Percentiles rank a stretch among this genome's conserved stretches.
Conservation (phyloP, 2,888 invertebrate genomes). For the Mylabris sibirica region DNA sequence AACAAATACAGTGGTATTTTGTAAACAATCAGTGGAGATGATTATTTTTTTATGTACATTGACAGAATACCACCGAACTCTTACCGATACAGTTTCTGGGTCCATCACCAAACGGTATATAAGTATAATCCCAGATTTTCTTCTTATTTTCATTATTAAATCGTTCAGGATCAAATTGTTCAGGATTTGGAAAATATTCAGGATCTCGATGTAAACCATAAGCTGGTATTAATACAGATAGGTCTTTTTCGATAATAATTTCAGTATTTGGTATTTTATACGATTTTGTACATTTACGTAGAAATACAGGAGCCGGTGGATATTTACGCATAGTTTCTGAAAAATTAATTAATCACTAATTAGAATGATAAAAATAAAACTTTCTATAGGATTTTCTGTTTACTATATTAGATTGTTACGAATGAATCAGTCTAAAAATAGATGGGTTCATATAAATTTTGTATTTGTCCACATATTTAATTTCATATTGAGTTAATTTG, state of each 20-base stretch:
- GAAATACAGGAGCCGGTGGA: slow-evolving; percentile 65
- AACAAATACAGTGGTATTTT: too few relatives aligned
- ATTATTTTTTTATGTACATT: too few relatives aligned
- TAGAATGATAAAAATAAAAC: neutral
- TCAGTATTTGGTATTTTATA: slow-evolving; percentile 64
- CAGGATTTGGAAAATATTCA: slow-evolving; percentile 66
- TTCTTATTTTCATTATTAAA: slow-evolving; percentile 63
- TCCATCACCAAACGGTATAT: slow-evolving; percentile 67
- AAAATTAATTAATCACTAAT: slow-evolving; percentile 34
- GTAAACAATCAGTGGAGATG: too few relatives aligned
- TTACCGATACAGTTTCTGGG: slow-evolving; percentile 67
- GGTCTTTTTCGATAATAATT: slow-evolving; percentile 63
- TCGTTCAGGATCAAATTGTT: slow-evolving; percentile 66
- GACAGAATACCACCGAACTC: too few relatives aligned
- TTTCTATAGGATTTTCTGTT: too few relatives aligned
- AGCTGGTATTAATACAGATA: slow-evolving; percentile 65
- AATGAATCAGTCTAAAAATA: too few relatives aligned
- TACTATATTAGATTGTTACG: too few relatives aligned
- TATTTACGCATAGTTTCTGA: slow-evolving; percentile 68
- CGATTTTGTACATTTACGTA: slow-evolving; percentile 63
- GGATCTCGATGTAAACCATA: slow-evolving; percentile 68
- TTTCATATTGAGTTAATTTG: too few relatives aligned
- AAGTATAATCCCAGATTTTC: slow-evolving; percentile 61
- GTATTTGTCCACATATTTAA: too few relatives aligned
- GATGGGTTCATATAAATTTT: too few relatives aligned